A percentile compares a stretch with the other conserved stretches of the same genome.
These are phyloP conservation scores for Coptotermes formosanus DNA, from an alignment of 1,140 invertebrate genomes.

Conservation along the genomic window DNA sequence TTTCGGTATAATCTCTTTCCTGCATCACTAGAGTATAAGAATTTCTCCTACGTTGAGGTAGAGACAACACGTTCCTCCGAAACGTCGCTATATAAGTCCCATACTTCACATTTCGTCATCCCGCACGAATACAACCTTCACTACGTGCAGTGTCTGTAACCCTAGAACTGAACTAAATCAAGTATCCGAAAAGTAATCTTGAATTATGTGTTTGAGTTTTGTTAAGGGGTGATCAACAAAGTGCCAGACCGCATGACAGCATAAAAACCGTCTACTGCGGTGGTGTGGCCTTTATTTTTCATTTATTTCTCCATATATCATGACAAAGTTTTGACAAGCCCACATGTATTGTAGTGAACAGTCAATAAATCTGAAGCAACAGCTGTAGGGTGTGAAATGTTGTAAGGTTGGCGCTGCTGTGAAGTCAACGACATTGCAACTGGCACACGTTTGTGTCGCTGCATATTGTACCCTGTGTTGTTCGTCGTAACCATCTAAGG, in stretches of 20 bases:
- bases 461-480: neutral
- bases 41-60: no score
- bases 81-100: no score
- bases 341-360: neutral
- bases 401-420: neutral
- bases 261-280: neutral
- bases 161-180: neutral
- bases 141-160: no score
- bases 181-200: neutral
- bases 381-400: neutral
- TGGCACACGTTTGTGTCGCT: neutral
- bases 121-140: no score
- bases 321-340: neutral
- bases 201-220: neutral
- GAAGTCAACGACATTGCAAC: neutral
- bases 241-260: neutral
- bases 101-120: no score
- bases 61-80: no score
- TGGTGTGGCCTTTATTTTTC: neutral
- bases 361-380: neutral
- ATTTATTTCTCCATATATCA: conserved; percentile 17
- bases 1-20: no score
- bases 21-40: no score
- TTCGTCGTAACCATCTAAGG: neutral
- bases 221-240: neutral